Evolutionary conservation across 1,140 invertebrate species (phyloP).

Genomic region (Trinorchestia longiramus): DNA sequence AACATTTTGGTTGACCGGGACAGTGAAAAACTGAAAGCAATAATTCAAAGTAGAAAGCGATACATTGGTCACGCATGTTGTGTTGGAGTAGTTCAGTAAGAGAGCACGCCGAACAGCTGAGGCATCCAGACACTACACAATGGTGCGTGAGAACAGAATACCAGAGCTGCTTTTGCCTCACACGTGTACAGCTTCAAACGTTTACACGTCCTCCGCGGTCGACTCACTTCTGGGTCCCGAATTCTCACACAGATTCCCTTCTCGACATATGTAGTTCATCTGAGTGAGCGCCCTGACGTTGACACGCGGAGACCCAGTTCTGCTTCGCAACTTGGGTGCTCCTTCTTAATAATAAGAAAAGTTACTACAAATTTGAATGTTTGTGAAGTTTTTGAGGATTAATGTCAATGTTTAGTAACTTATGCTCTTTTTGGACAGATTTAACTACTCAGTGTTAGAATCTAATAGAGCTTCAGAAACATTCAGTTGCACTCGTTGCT

Average conservation of each 20-base stretch:
- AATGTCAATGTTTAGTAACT: neutral
- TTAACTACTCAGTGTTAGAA: too few species aligned
- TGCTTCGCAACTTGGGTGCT: neutral
- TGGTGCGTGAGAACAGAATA: constrained; percentile 25
- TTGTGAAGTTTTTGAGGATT: too few species aligned
- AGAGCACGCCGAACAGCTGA: neutral
- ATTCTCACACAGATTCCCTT: neutral
- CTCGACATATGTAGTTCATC: neutral
- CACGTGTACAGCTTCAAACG: neutral
- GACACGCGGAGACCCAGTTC: neutral
- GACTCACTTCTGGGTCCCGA: neutral
- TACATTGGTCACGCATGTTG: neutral
- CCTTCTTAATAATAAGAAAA: neutral
- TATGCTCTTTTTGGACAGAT: too few species aligned
- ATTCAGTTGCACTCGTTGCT: too few species aligned
- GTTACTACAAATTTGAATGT: too few species aligned
- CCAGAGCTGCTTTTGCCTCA: neutral
- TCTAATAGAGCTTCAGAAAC: too few species aligned
- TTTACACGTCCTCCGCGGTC: neutral
- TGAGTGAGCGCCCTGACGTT: neutral
- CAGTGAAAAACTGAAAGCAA: neutral
- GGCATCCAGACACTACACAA: neutral
- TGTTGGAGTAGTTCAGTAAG: neutral
- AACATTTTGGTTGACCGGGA: neutral
- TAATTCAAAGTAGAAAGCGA: neutral